Conservation (phyloP, 2,797 vertebrate species). For the Microctenopoma steveboyesi region DNA sequence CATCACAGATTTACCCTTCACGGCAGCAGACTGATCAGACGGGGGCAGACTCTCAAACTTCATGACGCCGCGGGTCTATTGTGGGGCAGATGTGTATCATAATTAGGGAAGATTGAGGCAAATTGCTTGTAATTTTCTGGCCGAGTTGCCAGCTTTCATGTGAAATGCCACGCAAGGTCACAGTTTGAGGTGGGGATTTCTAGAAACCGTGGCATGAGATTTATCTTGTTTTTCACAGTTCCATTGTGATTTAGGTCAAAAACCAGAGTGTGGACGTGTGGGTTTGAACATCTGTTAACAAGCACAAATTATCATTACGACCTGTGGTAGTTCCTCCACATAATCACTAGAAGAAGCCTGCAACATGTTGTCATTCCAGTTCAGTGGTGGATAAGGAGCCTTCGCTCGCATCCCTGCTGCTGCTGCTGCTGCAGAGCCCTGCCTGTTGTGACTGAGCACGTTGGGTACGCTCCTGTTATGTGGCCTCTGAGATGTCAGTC, state of each 20-base stretch:
- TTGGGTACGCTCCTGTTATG: conserved; percentile 6
- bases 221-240: neutral
- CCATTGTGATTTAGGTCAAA: neutral
- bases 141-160: conserved; percentile 67
- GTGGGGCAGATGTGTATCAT: conserved; percentile 76
- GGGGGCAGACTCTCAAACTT: conserved; percentile 53
- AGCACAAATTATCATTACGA: neutral
- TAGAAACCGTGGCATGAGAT: conserved; percentile 9
- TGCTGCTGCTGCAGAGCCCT: conserved; percentile 4
- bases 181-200: conserved; percentile 16
- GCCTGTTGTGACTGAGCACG: conserved; percentile 22
- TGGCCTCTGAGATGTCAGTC: conserved; percentile 12
- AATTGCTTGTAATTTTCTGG: conserved; percentile 78
- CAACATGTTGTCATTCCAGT: neutral
- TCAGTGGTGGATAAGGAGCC: neutral
- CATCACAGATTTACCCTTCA: conserved; percentile 66
- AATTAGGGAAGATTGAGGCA: conserved; percentile 76
- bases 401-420: conserved; percentile 9
- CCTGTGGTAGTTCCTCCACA: neutral
- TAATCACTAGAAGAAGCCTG: neutral
- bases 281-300: conserved; percentile 14
- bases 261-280: neutral
- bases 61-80: conserved; percentile 65
- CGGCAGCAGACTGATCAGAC: conserved; percentile 48
- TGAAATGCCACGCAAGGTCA: conserved; percentile 61